phyloP scores from a whole-genome alignment of 2,797 vertebrate species.

The Pseudomugil gertrudae region DNA sequence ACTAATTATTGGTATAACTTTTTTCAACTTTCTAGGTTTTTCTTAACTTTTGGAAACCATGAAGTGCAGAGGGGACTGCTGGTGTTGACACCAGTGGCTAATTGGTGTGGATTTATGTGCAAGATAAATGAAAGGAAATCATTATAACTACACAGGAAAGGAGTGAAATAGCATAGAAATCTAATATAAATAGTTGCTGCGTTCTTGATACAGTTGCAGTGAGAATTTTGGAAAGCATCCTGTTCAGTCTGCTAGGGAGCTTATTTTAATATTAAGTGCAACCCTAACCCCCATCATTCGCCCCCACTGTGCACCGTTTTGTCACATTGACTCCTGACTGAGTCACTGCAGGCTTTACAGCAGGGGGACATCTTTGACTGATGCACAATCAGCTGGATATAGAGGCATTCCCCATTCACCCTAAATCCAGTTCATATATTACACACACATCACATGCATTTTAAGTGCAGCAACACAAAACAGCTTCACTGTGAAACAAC shows the following conservation, averaged over 20 bases:
- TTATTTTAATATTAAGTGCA: slow-evolving; percentile 22
- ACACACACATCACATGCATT: accelerated
- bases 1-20: not conserved
- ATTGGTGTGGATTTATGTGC: not conserved
- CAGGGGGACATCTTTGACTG: slow-evolving; percentile 28
- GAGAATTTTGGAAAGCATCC: slow-evolving; percentile 10
- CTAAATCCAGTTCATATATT: not conserved
- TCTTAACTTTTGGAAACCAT: slow-evolving; percentile 3
- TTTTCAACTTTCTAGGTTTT: not conserved
- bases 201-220: not conserved
- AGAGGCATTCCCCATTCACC: slow-evolving; percentile 21
- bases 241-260: slow-evolving; percentile 29
- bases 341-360: slow-evolving; percentile 16
- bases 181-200: not conserved
- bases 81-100: not conserved
- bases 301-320: slow-evolving; percentile 29
- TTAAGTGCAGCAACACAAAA: not conserved
- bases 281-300: slow-evolving; percentile 7
- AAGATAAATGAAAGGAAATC: not conserved
- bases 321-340: slow-evolving; percentile 44
- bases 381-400: slow-evolving; percentile 32
- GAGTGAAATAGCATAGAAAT: not conserved
- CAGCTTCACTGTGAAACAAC: not conserved
- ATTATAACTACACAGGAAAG: not conserved
- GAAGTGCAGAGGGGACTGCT: not conserved